Conservation (phyloP, 2,113 vertebrate species). For the Elephas maximus region DNA sequence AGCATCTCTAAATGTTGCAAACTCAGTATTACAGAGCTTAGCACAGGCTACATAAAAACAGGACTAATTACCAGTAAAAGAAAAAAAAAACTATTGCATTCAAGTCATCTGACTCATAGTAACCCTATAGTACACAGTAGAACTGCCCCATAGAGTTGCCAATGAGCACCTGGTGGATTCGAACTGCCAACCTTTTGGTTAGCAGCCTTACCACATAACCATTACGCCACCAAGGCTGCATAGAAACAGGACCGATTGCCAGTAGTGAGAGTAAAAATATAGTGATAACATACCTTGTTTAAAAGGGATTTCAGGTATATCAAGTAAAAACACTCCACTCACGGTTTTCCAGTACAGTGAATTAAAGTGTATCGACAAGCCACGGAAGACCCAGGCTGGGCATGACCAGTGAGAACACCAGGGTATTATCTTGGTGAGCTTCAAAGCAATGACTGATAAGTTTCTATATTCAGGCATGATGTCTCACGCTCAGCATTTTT, state of each 20-base stretch:
- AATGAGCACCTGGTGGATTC: no score
- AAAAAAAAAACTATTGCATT: no score
- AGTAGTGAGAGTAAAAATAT: not conserved
- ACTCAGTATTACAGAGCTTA: not conserved
- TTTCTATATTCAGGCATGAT: not conserved
- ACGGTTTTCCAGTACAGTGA: not conserved
- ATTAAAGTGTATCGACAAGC: not conserved
- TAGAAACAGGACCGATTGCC: not conserved
- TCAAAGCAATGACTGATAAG: not conserved
- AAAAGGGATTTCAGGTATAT: not conserved
- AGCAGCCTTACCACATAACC: no score
- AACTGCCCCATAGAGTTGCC: no score
- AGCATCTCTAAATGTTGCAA: not conserved
- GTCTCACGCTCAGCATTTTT: not conserved
- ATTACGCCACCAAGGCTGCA: no score
- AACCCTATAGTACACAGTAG: no score
- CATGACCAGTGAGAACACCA: not conserved
- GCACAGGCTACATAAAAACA: not conserved
- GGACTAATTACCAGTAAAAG: not conserved
- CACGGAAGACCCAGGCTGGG: not conserved
- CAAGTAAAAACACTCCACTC: not conserved
- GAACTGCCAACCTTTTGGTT: no score
- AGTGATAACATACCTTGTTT: not conserved
- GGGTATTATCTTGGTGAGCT: not conserved
- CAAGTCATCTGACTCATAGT: no score